Evolutionary conservation across 1,140 invertebrate genomes (phyloP).

Genomic region (Adelges cooleyi): DNA sequence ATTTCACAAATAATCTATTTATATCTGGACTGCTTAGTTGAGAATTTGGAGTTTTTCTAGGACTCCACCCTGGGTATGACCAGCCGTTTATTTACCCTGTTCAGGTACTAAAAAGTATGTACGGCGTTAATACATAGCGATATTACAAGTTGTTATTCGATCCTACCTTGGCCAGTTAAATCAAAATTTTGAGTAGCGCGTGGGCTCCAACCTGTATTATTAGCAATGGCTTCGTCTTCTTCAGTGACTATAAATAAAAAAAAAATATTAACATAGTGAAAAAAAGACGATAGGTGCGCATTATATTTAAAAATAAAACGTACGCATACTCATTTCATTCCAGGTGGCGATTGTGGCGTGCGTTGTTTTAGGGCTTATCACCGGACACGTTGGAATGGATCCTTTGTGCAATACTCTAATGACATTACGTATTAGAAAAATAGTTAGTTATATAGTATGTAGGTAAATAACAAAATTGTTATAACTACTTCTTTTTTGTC

Average conservation of each 20-base stretch:
- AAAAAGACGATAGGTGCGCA: too few species aligned
- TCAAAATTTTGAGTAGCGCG: constrained; percentile 18
- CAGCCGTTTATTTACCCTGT: constrained; percentile 16
- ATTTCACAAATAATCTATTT: constrained; percentile 10
- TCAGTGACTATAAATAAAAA: constrained; percentile 7
- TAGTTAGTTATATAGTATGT: background rate
- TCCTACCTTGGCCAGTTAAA: constrained; percentile 12
- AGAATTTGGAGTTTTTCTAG: constrained; percentile 15
- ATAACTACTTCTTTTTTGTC: constrained; percentile 12
- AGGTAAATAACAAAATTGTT: background rate
- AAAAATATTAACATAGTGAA: background rate
- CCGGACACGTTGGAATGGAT: constrained; percentile 9
- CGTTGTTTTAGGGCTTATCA: constrained; percentile 17
- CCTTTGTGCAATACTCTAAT: constrained; percentile 10
- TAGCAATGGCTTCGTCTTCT: constrained; percentile 1
- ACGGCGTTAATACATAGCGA: constrained; percentile 12
- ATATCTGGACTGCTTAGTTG: constrained; percentile 20
- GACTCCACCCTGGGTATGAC: background rate
- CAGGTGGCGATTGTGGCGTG: constrained; percentile 2
- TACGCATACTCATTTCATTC: constrained; percentile 9
- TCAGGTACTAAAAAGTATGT: constrained; percentile 26
- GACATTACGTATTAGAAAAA: background rate
- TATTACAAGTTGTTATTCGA: background rate
- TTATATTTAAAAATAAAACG: too few species aligned
- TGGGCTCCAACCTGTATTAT: constrained; percentile 1